These are phyloP conservation scores for Phylloscopus whistleri DNA, from an alignment of 2,113 vertebrate genomes.

Conservation along the genomic window DNA sequence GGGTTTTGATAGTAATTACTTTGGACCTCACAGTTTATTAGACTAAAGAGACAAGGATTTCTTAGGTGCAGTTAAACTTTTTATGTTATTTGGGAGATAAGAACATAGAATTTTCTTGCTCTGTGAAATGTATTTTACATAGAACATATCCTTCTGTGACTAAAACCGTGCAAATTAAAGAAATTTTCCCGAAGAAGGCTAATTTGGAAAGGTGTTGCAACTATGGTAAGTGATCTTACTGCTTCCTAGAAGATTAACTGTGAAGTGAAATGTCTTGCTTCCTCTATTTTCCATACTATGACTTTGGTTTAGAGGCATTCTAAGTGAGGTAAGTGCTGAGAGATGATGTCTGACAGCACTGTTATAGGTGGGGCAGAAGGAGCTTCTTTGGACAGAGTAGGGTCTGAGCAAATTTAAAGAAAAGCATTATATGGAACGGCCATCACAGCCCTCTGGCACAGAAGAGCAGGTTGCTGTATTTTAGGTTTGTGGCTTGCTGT, in stretches of 20 bases:
- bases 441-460: accelerated
- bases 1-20: neutral
- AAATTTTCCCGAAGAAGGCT: neutral
- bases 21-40: neutral
- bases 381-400: neutral
- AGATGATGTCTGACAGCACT: neutral
- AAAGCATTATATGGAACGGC: neutral
- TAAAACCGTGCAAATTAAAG: neutral
- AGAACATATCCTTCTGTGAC: neutral
- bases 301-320: neutral
- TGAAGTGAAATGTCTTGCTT: neutral
- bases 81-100: neutral
- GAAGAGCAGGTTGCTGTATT: neutral
- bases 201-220: neutral
- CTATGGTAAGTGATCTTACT: neutral
- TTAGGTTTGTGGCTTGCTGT: neutral
- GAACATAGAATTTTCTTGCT: neutral
- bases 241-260: neutral
- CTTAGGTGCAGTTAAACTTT: neutral
- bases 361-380: neutral
- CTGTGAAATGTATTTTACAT: neutral
- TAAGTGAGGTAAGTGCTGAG: slow-evolving; percentile 43
- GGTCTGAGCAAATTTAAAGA: neutral
- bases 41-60: neutral
- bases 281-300: neutral